Evolutionary conservation across 2,888 invertebrate species (phyloP), one percentile per base, ranked within the genome.

Genomic region (Tenodera sinensis): DNA sequence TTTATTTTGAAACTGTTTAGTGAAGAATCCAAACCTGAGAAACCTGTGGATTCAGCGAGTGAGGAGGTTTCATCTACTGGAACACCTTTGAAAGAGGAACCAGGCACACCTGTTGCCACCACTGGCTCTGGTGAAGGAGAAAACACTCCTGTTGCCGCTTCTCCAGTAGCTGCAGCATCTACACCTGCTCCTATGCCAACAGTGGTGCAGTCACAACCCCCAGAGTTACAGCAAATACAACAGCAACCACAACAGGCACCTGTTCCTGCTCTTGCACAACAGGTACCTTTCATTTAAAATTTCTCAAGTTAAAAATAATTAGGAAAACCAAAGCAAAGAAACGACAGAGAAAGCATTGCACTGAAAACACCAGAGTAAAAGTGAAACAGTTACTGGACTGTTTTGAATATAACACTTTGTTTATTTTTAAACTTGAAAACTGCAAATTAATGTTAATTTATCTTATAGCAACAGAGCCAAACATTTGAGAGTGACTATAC

Each of bases 11-110:
- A 54, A 71, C 6, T 71, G 20, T 71, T 54, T 25, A 85, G 47
- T 28, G 14, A 20, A 7, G 27, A 28, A 27, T 47, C n/a, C 47
- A 92, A 28, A 90, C 91, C 8, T 91, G 90, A 88, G 90, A 91
- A 25, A 91, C 91, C 34, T 91, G 47, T 85, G 54, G 85, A 71
- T 85, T 14, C 83, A 91, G 91, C 15, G 91, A 92, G 14, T 30
- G 34, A 86, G 25, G 15, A 90, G 25, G 89, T 82, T 85, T 4
- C 93, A 93, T 7, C 94, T 93, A 89, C 91, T 93, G 88, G 94
- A 94, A 91, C 94, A 94, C 91, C 91, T 93, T 28, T 83, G 15
- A 71, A 88, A 30, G 85, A 87, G 15, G 85, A 89, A 42, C 27
- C 86, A n/a, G 54, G 27, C 28, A 85, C 42, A 84, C 83, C 83